Evolutionary conservation across 2,113 vertebrate genomes (phyloP), one percentile per base, ranked within the genome.

Genomic region (Cricetomys ansorgei): DNA sequence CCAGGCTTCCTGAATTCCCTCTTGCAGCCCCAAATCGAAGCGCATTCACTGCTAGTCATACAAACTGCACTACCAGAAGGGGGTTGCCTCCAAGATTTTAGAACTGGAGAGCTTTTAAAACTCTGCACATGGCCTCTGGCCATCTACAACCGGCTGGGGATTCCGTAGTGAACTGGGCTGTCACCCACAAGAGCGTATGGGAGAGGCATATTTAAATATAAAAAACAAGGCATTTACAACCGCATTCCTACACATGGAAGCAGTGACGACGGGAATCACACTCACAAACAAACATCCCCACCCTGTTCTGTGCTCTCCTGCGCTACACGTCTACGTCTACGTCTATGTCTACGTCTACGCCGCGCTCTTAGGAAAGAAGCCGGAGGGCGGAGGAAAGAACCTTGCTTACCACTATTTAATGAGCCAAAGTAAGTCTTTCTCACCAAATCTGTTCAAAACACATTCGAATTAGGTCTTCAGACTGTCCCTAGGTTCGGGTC

Each of bases 401-500:
- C 31, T 53, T 29, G 37, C 7, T 50, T 37, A 65, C 13, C 50
- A 75, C 34, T n/a, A 2, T 48, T n/a, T 67, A 37, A 57, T 48
- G n/a, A 90, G 72, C 34, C 27, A 12, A 57, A 84, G 5, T 45
- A 62, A 45, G 23, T 12, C 23, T 80, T 70, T 76, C 50, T 55
- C 90, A 75, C 76, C 29, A 29, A 70, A 65, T 29, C 7, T 67
- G 64, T 73, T 53, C 3, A 55, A 57, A 88, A 86, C 81, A 34
- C 27, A 17, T 73, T 73, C n/a, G 4, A 73, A 64, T 59, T 70
- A 6, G 15, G 16, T 84, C 45, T 59, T 34, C 93, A 86, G 76
- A 6, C 0, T 50, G 1, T 59, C 73, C 7, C 0, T 17, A 23
- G 11, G 7, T 40, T 7, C 23, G 6, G 17, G 40, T 86, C 83